Conservation (phyloP, 2,888 invertebrate species). For the Xylophagus ater region DNA sequence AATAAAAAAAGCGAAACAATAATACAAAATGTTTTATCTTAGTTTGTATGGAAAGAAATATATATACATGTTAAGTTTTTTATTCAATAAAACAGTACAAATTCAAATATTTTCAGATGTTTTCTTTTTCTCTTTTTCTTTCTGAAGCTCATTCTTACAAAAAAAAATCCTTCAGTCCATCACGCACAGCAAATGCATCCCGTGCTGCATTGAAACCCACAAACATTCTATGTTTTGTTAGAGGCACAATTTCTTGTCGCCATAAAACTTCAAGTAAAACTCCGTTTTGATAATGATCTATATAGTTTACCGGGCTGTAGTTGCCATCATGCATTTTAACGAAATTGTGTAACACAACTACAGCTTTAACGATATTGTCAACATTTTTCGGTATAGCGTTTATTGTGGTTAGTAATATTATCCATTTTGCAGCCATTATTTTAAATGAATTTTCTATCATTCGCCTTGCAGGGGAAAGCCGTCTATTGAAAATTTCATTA, state of each 20-base stretch:
- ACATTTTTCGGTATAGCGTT: not conserved
- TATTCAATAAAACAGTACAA: too few relatives aligned
- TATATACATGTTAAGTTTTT: too few relatives aligned
- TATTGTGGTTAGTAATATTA: not conserved
- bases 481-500: not conserved
- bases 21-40: too few relatives aligned
- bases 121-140: not conserved
- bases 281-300: not conserved
- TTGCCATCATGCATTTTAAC: not conserved
- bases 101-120: not conserved
- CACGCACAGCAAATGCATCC: too few relatives aligned
- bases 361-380: not conserved
- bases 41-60: too few relatives aligned
- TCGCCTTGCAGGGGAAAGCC: not conserved
- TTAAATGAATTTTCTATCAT: not conserved
- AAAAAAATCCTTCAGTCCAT: not conserved
- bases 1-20: too few relatives aligned
- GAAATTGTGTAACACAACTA: not conserved
- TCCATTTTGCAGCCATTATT: not conserved
- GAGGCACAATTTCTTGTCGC: not conserved
- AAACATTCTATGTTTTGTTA: not conserved
- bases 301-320: constrained; percentile 1
- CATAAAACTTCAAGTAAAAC: not conserved
- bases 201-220: too few relatives aligned
- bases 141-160: not conserved